These are phyloP conservation scores for Drosophila infuscata DNA, from an alignment of 2,888 invertebrate species.

Conservation along the genomic window DNA sequence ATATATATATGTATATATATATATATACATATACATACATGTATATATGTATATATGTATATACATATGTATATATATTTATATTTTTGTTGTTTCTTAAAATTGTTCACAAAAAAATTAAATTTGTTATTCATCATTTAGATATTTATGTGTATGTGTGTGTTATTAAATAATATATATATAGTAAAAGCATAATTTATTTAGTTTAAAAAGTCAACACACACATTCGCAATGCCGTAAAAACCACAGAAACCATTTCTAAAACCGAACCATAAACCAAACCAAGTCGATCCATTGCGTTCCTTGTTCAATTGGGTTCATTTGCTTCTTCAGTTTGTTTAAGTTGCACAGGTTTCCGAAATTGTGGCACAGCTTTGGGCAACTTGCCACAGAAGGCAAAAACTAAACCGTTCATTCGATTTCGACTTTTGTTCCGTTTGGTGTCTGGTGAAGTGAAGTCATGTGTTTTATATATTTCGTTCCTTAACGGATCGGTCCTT, in stretches of 20 bases:
- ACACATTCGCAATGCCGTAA: slow-evolving; percentile 37
- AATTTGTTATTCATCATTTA: slow-evolving; percentile 26
- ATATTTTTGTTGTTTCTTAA: slow-evolving; percentile 13
- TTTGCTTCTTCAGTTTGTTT: not conserved
- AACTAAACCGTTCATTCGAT: slow-evolving; percentile 1
- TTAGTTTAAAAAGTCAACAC: slow-evolving; percentile 47
- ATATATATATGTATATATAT: not conserved
- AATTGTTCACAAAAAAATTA: slow-evolving; percentile 41
- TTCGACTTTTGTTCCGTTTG: slow-evolving; percentile 1
- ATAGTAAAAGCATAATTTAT: slow-evolving; percentile 64
- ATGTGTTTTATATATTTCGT: slow-evolving; percentile 2
- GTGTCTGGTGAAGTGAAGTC: slow-evolving; percentile 1
- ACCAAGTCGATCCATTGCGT: slow-evolving; percentile 28
- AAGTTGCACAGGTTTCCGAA: slow-evolving; percentile 17
- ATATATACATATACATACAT: too few species aligned
- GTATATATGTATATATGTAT: not conserved
- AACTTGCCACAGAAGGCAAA: not conserved
- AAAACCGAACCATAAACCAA: slow-evolving; percentile 40
- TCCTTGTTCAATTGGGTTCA: not conserved
- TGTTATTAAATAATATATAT: slow-evolving; percentile 36
- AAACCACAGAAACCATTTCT: slow-evolving; percentile 53
- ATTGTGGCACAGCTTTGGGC: not conserved
- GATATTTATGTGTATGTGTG: slow-evolving; percentile 25
- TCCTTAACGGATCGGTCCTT: slow-evolving; percentile 5
- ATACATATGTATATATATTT: not conserved